A percentile compares a stretch with the other conserved stretches of the same genome.
These are phyloP conservation scores for Microtus obscurus DNA, from an alignment of 2,797 vertebrate species.

Conservation along the genomic window DNA sequence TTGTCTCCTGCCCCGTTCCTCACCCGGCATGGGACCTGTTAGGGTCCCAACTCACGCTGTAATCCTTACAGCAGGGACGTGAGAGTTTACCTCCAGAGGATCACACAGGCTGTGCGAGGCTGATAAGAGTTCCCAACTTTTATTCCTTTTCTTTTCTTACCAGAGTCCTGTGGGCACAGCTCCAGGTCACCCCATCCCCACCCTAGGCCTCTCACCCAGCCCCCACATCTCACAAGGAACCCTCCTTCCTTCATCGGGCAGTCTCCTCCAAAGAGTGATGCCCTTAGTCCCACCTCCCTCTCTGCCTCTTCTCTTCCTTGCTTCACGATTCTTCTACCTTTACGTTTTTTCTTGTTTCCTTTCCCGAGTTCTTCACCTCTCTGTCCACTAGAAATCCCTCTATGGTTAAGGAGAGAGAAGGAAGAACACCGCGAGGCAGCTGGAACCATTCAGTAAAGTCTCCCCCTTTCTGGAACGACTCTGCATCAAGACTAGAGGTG, in stretches of 20 bases:
- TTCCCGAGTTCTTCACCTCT: neutral
- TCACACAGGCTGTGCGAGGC: neutral
- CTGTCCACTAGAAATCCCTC: slow-evolving; percentile 39
- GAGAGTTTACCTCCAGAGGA: neutral
- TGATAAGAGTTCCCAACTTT: neutral
- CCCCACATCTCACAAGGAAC: neutral
- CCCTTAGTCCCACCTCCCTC: neutral
- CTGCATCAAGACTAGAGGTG: neutral
- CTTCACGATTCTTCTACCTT: neutral
- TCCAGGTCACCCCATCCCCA: neutral
- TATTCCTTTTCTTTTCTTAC: neutral
- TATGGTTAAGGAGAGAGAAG: neutral
- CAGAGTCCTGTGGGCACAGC: neutral
- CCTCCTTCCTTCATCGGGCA: neutral
- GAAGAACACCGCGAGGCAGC: neutral
- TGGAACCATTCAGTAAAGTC: neutral
- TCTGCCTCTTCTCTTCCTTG: neutral
- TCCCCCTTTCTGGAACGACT: neutral
- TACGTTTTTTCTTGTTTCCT: neutral
- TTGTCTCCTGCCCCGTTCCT: too few relatives aligned
- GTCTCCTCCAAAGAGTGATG: neutral
- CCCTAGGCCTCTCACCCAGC: neutral
- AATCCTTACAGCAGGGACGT: neutral
- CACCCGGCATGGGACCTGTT: too few relatives aligned
- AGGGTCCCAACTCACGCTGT: too few relatives aligned